Percentiles rank a stretch among this genome's conserved stretches.
Evolutionary conservation across 2,888 invertebrate species (phyloP).

Genomic region (Phaonia tiefii): DNA sequence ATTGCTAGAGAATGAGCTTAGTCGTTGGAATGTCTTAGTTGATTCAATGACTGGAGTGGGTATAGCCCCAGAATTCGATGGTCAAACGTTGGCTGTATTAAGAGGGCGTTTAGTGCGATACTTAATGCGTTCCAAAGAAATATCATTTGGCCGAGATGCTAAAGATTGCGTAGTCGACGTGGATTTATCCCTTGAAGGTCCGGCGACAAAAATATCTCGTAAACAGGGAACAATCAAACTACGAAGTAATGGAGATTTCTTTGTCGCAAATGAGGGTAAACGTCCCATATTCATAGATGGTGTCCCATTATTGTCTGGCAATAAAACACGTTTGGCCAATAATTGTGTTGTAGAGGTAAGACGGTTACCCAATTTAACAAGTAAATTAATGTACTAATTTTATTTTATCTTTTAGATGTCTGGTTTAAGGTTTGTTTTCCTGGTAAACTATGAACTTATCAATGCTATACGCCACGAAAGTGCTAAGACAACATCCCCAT

Average conservation of each 20-base stretch:
- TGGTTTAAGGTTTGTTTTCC: conserved; percentile 94
- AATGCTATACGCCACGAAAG: conserved; percentile 94
- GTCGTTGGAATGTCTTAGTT: conserved; percentile 95
- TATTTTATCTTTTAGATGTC: conserved; percentile 83
- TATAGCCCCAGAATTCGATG: conserved; percentile 91
- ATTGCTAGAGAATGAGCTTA: conserved; percentile 92
- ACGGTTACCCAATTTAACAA: not conserved
- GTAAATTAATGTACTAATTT: not conserved
- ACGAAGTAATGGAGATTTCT: conserved; percentile 96
- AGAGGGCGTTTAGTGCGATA: conserved; percentile 95
- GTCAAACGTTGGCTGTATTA: conserved; percentile 95
- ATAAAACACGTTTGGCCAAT: conserved; percentile 94
- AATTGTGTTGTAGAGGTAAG: conserved; percentile 95
- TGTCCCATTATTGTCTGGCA: conserved; percentile 91
- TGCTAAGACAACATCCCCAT: conserved; percentile 86
- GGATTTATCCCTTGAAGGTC: conserved; percentile 95
- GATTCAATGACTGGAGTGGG: conserved; percentile 93
- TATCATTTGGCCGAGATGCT: conserved; percentile 94
- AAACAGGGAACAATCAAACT: conserved; percentile 95
- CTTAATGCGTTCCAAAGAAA: conserved; percentile 96
- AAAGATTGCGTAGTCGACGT: conserved; percentile 95
- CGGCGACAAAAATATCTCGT: conserved; percentile 95
- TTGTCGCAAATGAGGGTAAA: conserved; percentile 96
- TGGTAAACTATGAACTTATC: conserved; percentile 95
- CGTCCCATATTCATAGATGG: conserved; percentile 97